Evolutionary conservation across 2,797 vertebrate species (phyloP), one percentile per base, ranked within the genome.

Genomic region (Hemibagrus guttatus): DNA sequence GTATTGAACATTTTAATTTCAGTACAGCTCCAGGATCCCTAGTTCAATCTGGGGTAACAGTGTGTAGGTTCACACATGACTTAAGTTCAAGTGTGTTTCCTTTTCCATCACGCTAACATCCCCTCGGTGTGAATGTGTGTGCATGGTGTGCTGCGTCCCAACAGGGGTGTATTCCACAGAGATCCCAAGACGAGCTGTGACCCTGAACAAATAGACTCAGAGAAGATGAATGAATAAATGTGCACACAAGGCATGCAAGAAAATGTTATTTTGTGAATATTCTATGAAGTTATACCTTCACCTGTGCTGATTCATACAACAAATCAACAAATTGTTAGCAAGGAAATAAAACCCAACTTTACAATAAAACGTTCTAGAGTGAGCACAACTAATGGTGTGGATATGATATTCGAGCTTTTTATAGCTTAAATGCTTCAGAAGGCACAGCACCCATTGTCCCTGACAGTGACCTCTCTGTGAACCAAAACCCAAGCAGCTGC

Each of bases 391-490:
- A 85, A 90, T 82, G 23, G 6, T 59, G 80, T 80, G 63, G 81
- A 89, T n/a, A 61, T 69, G 8, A 69, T 16, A 79, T 69, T 46
- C 0, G 4, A 13, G 46, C 75, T 69, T 85, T 86, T 86, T 86
- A 72, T 31, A 69, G 49, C 64, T 23, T 28, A 46, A 46, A 42
- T 68, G 21, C 64, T 42, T 39, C 49, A 31, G 23, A 66, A 28
- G 61, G 56, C 61, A 54, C n/a, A 35, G 81, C 85, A 88, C 87
- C 88, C 88, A 80, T 76, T 75, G 63, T 87, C 81, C 49, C 83
- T 89, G 75, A 85, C 84, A 64, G 59, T 90, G 87, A 90, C 90
- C 88, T 83, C 68, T 89, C 88, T 84, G 87, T 90, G 85, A 89
- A 85, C 85, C 88, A 87, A 81, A 64, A 52, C 66, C 59, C 58